Percentiles rank a stretch among this genome's conserved stretches.
phyloP scores from a whole-genome alignment of 1,140 invertebrate genomes.

The Meloidogyne hapla region DNA sequence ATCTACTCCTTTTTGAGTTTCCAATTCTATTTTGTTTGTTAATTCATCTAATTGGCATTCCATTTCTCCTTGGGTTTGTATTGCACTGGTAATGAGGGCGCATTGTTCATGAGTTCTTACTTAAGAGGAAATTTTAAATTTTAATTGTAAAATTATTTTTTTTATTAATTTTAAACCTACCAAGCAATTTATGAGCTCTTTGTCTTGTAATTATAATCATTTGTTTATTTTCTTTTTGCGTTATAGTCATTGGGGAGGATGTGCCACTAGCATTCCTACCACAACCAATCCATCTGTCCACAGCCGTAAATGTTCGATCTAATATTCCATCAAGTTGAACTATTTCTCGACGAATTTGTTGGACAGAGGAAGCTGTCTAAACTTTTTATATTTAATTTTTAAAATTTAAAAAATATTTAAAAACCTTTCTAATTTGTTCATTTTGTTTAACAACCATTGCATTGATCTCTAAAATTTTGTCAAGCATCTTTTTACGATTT shows the following conservation, averaged over 20 bases:
- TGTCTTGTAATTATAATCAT: slow-evolving; percentile 23
- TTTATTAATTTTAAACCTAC: background rate
- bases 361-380: slow-evolving; percentile 33
- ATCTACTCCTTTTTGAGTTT: slow-evolving; percentile 36
- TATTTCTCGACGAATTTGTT: slow-evolving; percentile 27
- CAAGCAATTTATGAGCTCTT: slow-evolving; percentile 38
- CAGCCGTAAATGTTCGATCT: slow-evolving; percentile 36
- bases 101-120: slow-evolving; percentile 38
- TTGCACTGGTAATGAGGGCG: slow-evolving; percentile 24
- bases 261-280: background rate
- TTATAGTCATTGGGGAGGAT: background rate
- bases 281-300: slow-evolving; percentile 34
- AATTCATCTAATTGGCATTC: slow-evolving; percentile 30
- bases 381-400: background rate
- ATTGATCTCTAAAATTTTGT: slow-evolving; percentile 32
- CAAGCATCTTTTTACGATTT: slow-evolving; percentile 32
- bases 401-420: background rate
- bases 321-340: slow-evolving; percentile 25
- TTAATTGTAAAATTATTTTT: too few relatives aligned
- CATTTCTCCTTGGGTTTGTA: slow-evolving; percentile 35
- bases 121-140: background rate
- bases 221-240: background rate
- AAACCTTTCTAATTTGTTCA: slow-evolving; percentile 38
- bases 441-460: slow-evolving; percentile 42
- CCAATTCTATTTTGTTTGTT: slow-evolving; percentile 32